Base-by-base conservation (phyloP, 2,113 vertebrate species). In the Chroicocephalus ridibundus region DNA sequence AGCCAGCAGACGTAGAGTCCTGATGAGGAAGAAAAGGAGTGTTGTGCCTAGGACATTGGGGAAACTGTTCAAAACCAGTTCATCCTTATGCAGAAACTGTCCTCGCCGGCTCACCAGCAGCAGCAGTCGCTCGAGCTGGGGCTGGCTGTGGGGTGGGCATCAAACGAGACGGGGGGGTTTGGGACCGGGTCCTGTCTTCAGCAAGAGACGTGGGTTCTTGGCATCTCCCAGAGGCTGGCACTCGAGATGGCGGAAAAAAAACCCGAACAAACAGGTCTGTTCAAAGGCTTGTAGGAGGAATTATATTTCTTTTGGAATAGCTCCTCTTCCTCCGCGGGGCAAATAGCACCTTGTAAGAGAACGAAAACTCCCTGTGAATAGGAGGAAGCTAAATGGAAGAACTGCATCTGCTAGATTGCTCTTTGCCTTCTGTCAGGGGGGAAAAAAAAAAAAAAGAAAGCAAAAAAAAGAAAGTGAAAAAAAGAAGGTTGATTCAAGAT, bases 271-370 rank as follows among this genome's bases (percentile, higher is more conserved):
- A 91, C 82, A 93, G 91, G 66, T 95, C 84, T 96, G 78, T 91
- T 96, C 91, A 93, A 69, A 95, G 94, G 75, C 90, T 42, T 69
- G 93, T 94, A 68, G 93, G 93, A 95, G 90, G 94, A 88, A 92
- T 83, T 80, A 9, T 91, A 90, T 94, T 93, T 93, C 82, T 81
- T 88, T 95, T 95, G 94, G 95, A 97, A 95, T 54, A 85, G 55
- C 29, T 94, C 49, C 25, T 69, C 82, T 93, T 92, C 81, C 70
- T 93, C 75, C 3, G 14, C 70, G 80, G 77, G 84, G 86, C 44
- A 86, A 77, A 88, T 88, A 88, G 24, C 57, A 46, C 42, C 62
- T 58, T 79, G 61, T 26, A 36, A 74, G 69, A 64, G 61, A 91
- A 71, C 0, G 2, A 89, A 86, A 89, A 32, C 44, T 95, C 49